Conservation (phyloP, 2,888 invertebrate genomes). For the Ichneumoninae sp. region DNA sequence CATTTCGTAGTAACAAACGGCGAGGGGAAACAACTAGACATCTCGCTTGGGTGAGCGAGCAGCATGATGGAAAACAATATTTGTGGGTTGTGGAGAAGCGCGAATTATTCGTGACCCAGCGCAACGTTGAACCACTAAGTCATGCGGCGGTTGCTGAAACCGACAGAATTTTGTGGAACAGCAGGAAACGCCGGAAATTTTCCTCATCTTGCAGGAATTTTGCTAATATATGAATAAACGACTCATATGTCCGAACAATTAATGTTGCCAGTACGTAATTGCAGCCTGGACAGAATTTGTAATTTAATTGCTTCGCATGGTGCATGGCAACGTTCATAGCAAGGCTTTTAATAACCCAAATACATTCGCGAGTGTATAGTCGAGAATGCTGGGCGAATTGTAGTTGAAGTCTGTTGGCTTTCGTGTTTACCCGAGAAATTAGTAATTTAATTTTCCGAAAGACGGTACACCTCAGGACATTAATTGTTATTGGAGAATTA, state of each 20-base stretch:
- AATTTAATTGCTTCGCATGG: background rate
- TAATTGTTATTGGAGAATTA: no score
- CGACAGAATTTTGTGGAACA: constrained; percentile 7
- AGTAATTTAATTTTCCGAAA: background rate
- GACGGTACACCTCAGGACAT: no score
- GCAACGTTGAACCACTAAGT: constrained; percentile 1
- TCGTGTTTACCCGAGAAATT: background rate
- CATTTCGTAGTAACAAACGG: constrained; percentile 72
- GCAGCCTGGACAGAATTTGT: background rate
- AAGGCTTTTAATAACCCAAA: background rate
- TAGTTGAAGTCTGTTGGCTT: background rate
- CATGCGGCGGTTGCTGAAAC: constrained; percentile 12
- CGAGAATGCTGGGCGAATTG: background rate
- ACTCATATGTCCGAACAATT: constrained; percentile 30
- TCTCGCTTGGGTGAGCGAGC: constrained; percentile 1
- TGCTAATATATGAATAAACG: constrained; percentile 45
- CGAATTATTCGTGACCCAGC: constrained; percentile 22
- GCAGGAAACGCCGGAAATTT: constrained; percentile 40
- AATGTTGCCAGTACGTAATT: background rate
- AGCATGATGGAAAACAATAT: constrained; percentile 64
- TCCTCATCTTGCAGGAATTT: constrained; percentile 33
- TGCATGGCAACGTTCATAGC: background rate
- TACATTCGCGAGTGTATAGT: background rate
- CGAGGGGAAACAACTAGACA: constrained; percentile 25
- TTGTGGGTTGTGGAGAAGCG: constrained; percentile 16